Evolutionary conservation across 2,113 vertebrate genomes (phyloP).

Genomic region (Gopherus evgoodei): DNA sequence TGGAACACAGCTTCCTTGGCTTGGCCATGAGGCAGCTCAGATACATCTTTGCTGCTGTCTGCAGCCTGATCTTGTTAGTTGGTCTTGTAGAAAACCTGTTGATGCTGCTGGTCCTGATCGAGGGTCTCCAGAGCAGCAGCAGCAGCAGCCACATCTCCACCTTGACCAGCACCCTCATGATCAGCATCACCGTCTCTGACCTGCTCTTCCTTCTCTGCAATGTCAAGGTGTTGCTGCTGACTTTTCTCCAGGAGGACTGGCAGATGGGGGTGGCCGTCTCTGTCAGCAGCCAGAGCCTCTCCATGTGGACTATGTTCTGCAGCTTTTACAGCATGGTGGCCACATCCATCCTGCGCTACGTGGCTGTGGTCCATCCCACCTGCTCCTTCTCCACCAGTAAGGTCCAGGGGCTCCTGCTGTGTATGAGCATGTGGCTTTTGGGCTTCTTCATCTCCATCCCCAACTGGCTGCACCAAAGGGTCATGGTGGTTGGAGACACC

Average conservation of each 20-base stretch:
- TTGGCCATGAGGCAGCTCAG: neutral
- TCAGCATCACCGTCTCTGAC: neutral
- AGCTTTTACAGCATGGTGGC: constrained; percentile 54
- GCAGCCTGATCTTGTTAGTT: neutral
- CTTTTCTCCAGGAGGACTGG: neutral
- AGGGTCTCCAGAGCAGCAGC: neutral
- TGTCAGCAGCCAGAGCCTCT: constrained; percentile 11
- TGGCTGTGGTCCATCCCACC: neutral
- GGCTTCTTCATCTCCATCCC: neutral
- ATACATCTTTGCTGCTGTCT: neutral
- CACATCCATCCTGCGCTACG: neutral
- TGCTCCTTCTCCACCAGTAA: neutral
- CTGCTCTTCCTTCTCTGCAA: constrained; percentile 22
- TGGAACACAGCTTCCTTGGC: neutral
- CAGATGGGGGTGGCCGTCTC: neutral
- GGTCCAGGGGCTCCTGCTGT: neutral
- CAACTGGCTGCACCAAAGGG: constrained; percentile 30
- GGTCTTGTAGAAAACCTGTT: constrained; percentile 29
- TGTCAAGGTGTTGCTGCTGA: neutral
- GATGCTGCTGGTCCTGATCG: constrained; percentile 5
- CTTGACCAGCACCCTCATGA: constrained; percentile 26
- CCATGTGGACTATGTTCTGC: constrained; percentile 27
- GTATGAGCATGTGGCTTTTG: constrained; percentile 19
- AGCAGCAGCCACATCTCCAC: neutral
- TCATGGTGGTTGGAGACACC: neutral